Evolutionary conservation across 2,113 vertebrate species (phyloP).

Genomic region (Amblyornis subalaris): DNA sequence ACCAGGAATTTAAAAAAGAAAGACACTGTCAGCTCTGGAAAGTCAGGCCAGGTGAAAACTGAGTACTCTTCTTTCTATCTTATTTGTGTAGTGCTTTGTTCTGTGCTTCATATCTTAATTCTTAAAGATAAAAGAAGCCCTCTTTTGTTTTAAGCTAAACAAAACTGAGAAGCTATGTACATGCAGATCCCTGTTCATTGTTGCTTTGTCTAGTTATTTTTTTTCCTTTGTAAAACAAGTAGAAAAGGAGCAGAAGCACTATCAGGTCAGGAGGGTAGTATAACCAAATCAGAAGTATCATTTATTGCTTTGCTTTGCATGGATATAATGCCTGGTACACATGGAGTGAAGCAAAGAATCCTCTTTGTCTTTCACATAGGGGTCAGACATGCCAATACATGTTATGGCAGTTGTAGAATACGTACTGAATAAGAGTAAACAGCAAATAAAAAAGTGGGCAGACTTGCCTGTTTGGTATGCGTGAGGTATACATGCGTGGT

Average conservation of each 20-base stretch:
- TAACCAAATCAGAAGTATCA: background rate
- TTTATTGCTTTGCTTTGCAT: background rate
- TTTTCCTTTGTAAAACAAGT: background rate
- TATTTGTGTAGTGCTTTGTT: background rate
- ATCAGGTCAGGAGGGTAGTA: background rate
- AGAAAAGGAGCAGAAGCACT: background rate
- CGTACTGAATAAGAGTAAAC: background rate
- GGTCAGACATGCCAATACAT: background rate
- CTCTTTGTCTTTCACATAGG: background rate
- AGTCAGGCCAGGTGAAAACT: background rate
- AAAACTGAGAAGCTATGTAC: background rate
- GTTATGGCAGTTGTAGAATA: background rate
- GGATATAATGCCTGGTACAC: background rate
- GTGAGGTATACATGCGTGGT: background rate
- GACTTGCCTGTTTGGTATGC: constrained; percentile 43
- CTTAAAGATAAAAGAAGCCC: background rate
- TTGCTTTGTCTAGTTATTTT: background rate
- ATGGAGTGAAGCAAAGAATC: background rate
- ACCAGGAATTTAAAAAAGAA: background rate
- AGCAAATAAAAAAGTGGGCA: constrained; percentile 36
- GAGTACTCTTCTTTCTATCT: background rate
- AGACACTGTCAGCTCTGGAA: background rate
- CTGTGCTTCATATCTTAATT: background rate
- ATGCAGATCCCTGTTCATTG: background rate
- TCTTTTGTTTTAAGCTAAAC: background rate